These are phyloP conservation scores for Drosophila ochracea DNA, from an alignment of 2,888 invertebrate species.

Conservation along the genomic window DNA sequence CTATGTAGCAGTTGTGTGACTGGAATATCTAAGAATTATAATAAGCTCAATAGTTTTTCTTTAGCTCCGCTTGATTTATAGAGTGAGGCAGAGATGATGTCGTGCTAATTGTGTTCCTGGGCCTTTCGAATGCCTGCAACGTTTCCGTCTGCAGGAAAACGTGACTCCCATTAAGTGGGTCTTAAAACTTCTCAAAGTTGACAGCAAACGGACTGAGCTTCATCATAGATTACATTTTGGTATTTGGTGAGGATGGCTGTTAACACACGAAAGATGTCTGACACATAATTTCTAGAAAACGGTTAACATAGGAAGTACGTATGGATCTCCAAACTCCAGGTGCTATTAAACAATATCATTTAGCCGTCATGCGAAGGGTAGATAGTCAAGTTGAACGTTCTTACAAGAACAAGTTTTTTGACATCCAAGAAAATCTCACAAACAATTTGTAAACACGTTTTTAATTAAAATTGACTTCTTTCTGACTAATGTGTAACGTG, in stretches of 20 bases:
- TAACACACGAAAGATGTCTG: not conserved
- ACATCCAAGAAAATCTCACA: not conserved
- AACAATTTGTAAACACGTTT: not conserved
- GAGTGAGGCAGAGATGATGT: conserved; percentile 54
- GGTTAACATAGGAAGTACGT: not conserved
- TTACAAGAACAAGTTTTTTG: too few species aligned
- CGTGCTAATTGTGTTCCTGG: conserved; percentile 68
- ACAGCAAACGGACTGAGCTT: conserved; percentile 18
- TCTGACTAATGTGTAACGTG: not conserved
- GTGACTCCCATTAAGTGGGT: conserved; percentile 39
- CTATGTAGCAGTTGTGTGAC: conserved; percentile 44
- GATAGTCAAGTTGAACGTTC: not conserved
- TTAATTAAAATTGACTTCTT: not conserved
- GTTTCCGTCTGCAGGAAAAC: conserved; percentile 23
- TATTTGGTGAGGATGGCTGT: not conserved
- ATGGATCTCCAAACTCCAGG: not conserved
- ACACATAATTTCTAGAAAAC: not conserved
- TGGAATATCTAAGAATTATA: conserved; percentile 52
- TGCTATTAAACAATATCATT: not conserved
- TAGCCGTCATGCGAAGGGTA: not conserved
- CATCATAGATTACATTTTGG: conserved; percentile 20
- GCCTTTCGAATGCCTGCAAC: conserved; percentile 27
- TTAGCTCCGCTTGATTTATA: conserved; percentile 48
- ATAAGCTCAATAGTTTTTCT: conserved; percentile 65
- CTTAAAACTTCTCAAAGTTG: conserved; percentile 34